Conservation (phyloP, 2,113 vertebrate species). For the Anas platyrhynchos region DNA sequence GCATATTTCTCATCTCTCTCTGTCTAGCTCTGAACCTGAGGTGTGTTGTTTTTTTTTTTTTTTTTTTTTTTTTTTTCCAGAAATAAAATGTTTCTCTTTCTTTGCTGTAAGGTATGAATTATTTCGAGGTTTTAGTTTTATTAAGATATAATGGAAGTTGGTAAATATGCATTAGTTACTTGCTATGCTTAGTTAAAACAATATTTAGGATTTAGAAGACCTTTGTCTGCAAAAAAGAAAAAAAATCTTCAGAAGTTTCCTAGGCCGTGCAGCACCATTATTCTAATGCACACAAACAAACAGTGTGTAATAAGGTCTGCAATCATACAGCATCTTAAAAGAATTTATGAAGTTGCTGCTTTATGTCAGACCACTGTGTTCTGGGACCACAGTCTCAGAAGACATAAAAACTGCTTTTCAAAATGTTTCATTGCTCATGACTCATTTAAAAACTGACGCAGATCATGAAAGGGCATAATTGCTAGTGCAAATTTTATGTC, state of each 20-base stretch:
- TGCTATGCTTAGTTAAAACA: neutral
- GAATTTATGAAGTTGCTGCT: neutral
- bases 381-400: neutral
- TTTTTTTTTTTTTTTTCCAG: neutral
- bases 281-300: neutral
- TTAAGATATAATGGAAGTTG: neutral
- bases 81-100: neutral
- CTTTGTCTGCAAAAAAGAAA: neutral
- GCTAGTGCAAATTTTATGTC: neutral
- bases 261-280: neutral
- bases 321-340: neutral
- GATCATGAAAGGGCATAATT: neutral
- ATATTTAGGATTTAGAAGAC: neutral
- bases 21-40: neutral
- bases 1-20: neutral
- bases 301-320: neutral
- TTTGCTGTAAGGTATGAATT: neutral
- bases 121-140: slow-evolving; percentile 2
- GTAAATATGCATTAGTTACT: neutral
- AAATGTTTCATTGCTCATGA: neutral
- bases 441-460: slow-evolving; percentile 12
- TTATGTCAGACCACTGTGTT: neutral
- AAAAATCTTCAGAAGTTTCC: neutral
- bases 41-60: neutral
- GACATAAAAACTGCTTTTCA: neutral